Percentiles rank a stretch among this genome's conserved stretches.
These are phyloP conservation scores for Cephus cinctus DNA, from an alignment of 1,140 invertebrate species.

Conservation along the genomic window DNA sequence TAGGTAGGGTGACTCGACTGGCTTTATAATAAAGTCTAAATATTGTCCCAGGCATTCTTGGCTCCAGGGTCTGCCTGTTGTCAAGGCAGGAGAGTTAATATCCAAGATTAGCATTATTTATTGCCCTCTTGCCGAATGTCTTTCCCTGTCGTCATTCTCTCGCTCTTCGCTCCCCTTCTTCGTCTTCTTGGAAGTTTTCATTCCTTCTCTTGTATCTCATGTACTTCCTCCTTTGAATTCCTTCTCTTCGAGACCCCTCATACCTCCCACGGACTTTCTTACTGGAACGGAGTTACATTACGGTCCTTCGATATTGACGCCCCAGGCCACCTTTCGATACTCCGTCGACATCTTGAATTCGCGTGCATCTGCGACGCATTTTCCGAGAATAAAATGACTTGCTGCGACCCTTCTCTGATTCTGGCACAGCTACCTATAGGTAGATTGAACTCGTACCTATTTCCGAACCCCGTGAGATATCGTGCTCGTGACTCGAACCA, in stretches of 20 bases:
- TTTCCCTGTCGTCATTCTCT: not conserved
- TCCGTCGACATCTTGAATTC: not conserved
- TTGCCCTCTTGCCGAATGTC: not conserved
- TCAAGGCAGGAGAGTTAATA: constrained; percentile 1
- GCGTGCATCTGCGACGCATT: constrained; percentile 6
- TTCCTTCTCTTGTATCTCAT: constrained; percentile 8
- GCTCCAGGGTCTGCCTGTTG: not conserved
- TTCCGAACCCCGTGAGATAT: too few species aligned
- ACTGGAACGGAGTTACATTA: too few species aligned
- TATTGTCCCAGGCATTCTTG: constrained; percentile 17
- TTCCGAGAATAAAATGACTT: not conserved
- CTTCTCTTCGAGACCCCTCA: constrained; percentile 11
- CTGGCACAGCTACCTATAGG: too few species aligned
- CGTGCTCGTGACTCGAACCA: too few species aligned
- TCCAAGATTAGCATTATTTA: constrained; percentile 1
- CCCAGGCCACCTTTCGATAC: not conserved
- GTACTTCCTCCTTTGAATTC: constrained; percentile 15
- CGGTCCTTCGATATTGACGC: too few species aligned
- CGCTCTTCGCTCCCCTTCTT: not conserved
- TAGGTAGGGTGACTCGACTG: too few species aligned
- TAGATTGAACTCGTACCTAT: too few species aligned
- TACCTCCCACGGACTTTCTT: constrained; percentile 4
- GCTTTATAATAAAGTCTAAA: constrained; percentile 28
- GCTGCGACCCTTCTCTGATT: too few species aligned
- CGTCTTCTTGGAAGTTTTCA: not conserved